Conservation (phyloP, 2,888 invertebrate species). For the Rotaria sp. region DNA sequence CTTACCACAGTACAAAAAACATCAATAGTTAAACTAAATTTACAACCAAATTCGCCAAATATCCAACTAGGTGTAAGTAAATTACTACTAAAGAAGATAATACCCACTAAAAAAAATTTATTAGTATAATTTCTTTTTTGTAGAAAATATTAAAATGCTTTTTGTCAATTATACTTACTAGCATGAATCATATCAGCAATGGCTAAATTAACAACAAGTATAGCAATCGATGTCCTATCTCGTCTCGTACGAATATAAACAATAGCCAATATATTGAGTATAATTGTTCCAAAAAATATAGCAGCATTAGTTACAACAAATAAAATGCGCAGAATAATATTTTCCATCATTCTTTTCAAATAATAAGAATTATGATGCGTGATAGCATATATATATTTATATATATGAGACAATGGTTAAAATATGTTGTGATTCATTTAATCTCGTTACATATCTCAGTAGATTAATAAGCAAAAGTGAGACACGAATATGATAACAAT, state of each 20-base stretch:
- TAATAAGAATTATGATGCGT: too few relatives aligned
- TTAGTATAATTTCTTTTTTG: neutral
- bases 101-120: neutral
- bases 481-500: too few relatives aligned
- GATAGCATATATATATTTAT: too few relatives aligned
- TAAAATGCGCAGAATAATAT: neutral
- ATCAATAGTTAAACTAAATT: constrained; percentile 14
- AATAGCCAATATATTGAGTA: neutral
- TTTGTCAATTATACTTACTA: neutral
- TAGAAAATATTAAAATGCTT: neutral
- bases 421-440: too few relatives aligned
- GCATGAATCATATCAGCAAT: neutral
- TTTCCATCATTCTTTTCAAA: neutral
- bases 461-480: neutral
- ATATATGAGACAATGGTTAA: too few relatives aligned
- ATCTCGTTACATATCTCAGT: neutral
- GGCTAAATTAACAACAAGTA: neutral
- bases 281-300: neutral
- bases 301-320: neutral
- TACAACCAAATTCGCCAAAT: constrained; percentile 19
- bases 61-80: neutral
- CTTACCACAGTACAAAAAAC: constrained; percentile 17
- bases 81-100: constrained; percentile 2
- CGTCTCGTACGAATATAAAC: constrained; percentile 5
- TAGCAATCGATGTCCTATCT: neutral